Evolutionary conservation across 2,113 vertebrate genomes (phyloP).

Genomic region (Cyanoramphus novaezelandiae): DNA sequence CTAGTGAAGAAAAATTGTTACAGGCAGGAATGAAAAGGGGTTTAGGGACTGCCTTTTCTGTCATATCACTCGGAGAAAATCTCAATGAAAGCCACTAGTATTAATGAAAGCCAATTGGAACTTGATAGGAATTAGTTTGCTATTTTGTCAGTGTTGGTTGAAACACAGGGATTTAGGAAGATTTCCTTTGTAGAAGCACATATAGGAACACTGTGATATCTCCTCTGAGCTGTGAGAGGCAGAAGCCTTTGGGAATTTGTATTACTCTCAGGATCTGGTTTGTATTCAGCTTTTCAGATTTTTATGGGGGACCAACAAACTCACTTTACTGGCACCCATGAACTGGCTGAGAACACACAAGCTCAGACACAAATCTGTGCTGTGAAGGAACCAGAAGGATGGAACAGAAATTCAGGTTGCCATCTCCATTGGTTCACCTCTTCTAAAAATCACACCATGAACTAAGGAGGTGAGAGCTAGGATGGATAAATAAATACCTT

Average conservation of each 20-base stretch:
- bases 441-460: background rate
- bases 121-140: constrained; percentile 50
- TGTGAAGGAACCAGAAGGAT: constrained; percentile 16
- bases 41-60: constrained; percentile 33
- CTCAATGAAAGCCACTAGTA: constrained; percentile 57
- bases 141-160: constrained; percentile 61
- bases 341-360: constrained; percentile 33
- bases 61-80: constrained; percentile 33
- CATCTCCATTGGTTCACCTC: background rate
- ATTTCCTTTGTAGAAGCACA: constrained; percentile 68
- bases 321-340: constrained; percentile 2
- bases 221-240: constrained; percentile 49
- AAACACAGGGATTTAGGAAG: constrained; percentile 69
- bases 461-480: background rate
- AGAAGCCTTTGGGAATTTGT: constrained; percentile 48
- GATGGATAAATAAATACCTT: background rate
- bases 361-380: background rate
- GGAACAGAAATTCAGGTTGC: constrained; percentile 51
- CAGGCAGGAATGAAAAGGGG: background rate
- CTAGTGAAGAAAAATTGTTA: background rate
- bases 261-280: constrained; percentile 1
- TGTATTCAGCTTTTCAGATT: constrained; percentile 41
- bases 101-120: constrained; percentile 66
- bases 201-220: constrained; percentile 32
- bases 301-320: constrained; percentile 34